Base-by-base conservation (phyloP, 2,797 vertebrate species). In the Chloroceryle inda region DNA sequence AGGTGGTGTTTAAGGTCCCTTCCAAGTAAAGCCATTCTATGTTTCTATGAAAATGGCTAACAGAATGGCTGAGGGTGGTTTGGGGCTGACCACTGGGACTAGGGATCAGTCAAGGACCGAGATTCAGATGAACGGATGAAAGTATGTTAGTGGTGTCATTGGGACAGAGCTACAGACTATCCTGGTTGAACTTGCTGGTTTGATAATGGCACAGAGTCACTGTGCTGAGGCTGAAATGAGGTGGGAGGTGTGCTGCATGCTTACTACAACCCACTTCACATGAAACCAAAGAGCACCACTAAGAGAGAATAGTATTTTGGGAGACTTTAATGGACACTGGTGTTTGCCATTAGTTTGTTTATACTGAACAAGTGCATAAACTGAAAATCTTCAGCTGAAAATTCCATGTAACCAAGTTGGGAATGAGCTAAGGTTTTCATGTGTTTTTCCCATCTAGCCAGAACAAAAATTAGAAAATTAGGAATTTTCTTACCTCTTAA, bases 211-310 rank as follows among this genome's bases (percentile, higher is more conserved):
- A 82, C 21, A 62, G 24, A 72, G 31, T 6, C 37, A 21, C 20
- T 26, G 9, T 33, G 8, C 38, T 53, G 12, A 22, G 31, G 21
- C 9, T 75, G n/a, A 72, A 62, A 58, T 38, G 31, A 87, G 29
- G 5, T 0, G 53, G 37, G 7, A 75, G 11, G 7, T 40, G 5
- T 33, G 13, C 10, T 52, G 20, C 11, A 7, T 13, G 5, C 7
- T 38, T 67, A 27, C n/a, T 67, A 13, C 15, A 27, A 6, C 44
- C 26, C 3, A 40, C 29, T 79, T 67, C 24, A 45, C 11, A 40
- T 5, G 74, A 86, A 91, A 71, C 3, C 15, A 40, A 84, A 82
- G 19, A 59, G 6, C 17, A 79, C 15, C 40, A 63, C 61, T 67
- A 33, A 61, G 3, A 37, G 24, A 52, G 6, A 76, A 66, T 27